Conservation (phyloP, 2,888 invertebrate genomes). For the Diarsia dahlii region DNA sequence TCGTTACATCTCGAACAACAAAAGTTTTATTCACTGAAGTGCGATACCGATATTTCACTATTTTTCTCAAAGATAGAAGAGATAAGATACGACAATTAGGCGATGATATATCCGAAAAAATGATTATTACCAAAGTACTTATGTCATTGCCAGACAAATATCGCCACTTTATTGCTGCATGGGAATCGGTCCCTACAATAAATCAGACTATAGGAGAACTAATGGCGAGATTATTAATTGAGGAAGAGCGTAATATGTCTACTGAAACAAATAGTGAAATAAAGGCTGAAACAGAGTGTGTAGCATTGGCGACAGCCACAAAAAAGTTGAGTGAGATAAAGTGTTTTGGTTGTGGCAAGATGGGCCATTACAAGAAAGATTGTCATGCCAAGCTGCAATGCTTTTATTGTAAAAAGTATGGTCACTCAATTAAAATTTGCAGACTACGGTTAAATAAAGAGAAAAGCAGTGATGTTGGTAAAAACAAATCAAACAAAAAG, state of each 20-base stretch:
- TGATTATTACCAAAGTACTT: neutral
- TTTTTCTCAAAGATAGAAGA: too few relatives aligned
- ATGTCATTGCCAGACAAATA: conserved; percentile 1
- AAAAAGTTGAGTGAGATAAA: conserved; percentile 3
- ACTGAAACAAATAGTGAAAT: too few relatives aligned
- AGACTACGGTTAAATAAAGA: too few relatives aligned
- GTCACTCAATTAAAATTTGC: too few relatives aligned
- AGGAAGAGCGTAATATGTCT: neutral
- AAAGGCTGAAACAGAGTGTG: neutral
- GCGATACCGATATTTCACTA: too few relatives aligned
- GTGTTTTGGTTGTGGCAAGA: conserved; percentile 16
- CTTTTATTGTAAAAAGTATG: neutral
- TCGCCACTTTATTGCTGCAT: conserved; percentile 5
- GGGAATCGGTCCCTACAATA: conserved; percentile 7
- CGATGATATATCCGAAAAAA: conserved; percentile 5
- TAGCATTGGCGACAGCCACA: conserved; percentile 4
- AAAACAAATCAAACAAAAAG: too few relatives aligned
- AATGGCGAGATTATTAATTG: conserved; percentile 3
- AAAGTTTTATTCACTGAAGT: too few relatives aligned
- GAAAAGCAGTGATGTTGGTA: too few relatives aligned
- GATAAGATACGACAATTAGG: neutral
- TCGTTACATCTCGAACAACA: too few relatives aligned
- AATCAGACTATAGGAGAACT: conserved; percentile 9
- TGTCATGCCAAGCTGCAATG: neutral
- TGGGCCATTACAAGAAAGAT: neutral